A percentile compares a stretch with the other conserved stretches of the same genome.
These are phyloP conservation scores for Baronia brevicornis DNA, from an alignment of 2,888 invertebrate genomes.

Conservation along the genomic window DNA sequence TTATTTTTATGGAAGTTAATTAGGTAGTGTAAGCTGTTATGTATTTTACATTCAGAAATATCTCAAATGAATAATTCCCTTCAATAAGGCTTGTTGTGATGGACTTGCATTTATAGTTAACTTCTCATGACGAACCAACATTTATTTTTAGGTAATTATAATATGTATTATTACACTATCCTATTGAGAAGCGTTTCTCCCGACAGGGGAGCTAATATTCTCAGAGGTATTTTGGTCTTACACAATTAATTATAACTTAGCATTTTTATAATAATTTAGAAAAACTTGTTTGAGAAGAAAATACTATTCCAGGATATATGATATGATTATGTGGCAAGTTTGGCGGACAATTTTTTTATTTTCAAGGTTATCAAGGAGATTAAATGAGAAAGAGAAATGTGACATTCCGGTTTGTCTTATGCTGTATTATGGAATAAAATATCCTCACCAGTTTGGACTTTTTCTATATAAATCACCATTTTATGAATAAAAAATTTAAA, in stretches of 20 bases:
- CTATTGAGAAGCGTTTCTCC: slow-evolving; percentile 57
- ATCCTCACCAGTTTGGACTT: slow-evolving; percentile 69
- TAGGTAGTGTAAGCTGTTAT: slow-evolving; percentile 74
- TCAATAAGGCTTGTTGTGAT: slow-evolving; percentile 50
- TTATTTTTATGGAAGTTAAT: slow-evolving; percentile 72
- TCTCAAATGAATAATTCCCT: slow-evolving; percentile 44
- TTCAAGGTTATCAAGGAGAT: slow-evolving; percentile 58
- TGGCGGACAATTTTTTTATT: slow-evolving; percentile 64
- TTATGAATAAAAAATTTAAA: not conserved
- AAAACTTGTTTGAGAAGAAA: slow-evolving; percentile 68
- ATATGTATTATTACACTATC: slow-evolving; percentile 66
- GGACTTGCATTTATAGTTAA: slow-evolving; percentile 67
- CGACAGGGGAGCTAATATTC: slow-evolving; percentile 55
- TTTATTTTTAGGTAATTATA: slow-evolving; percentile 62
- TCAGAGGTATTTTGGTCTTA: slow-evolving; percentile 66
- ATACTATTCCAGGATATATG: slow-evolving; percentile 52
- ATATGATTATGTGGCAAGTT: slow-evolving; percentile 59
- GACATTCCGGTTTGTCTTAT: slow-evolving; percentile 76
- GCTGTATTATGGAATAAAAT: slow-evolving; percentile 76
- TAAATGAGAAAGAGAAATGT: slow-evolving; percentile 65
- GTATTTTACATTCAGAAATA: slow-evolving; percentile 60
- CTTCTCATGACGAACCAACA: slow-evolving; percentile 64
- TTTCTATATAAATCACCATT: slow-evolving; percentile 25
- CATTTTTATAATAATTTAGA: slow-evolving; percentile 75
- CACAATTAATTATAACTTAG: slow-evolving; percentile 74